These are phyloP conservation scores for Stratiomys singularior DNA, from an alignment of 2,888 invertebrate genomes.

Conservation along the genomic window DNA sequence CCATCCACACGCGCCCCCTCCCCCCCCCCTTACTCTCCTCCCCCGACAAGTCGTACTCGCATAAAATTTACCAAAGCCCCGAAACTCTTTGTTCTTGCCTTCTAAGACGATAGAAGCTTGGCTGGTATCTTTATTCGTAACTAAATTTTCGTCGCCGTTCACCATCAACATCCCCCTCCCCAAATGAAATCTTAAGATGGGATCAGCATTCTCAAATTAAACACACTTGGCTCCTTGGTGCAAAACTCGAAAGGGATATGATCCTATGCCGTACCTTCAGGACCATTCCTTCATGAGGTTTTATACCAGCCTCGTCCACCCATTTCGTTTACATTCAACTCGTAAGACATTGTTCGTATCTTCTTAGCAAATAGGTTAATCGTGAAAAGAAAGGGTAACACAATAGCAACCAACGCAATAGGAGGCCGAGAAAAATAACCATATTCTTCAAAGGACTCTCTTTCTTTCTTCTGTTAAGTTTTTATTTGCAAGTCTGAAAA, in stretches of 20 bases:
- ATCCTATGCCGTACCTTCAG: not conserved
- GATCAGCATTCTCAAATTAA: constrained; percentile 45
- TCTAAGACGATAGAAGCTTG: not conserved
- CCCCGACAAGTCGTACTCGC: not conserved
- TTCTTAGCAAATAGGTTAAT: not conserved
- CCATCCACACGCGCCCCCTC: too few relatives aligned
- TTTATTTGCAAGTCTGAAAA: not conserved
- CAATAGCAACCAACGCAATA: constrained; percentile 9
- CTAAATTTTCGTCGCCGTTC: not conserved
- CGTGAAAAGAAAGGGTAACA: constrained; percentile 36
- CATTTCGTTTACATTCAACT: not conserved
- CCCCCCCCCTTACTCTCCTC: not conserved
- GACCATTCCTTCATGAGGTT: not conserved
- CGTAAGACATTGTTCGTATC: not conserved
- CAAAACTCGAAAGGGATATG: constrained; percentile 36
- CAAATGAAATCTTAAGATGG: constrained; percentile 39
- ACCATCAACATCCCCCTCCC: not conserved
- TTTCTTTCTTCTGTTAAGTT: not conserved
- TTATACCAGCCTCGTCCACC: not conserved
- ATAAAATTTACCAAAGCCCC: constrained; percentile 17
- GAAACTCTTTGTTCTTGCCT: constrained; percentile 43
- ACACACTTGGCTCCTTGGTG: constrained; percentile 42
- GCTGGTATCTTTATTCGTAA: constrained; percentile 8
- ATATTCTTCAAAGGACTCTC: constrained; percentile 13
- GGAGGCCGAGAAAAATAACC: not conserved